Base-by-base conservation (phyloP, 2,888 invertebrate species). In the Atrina japonica region DNA sequence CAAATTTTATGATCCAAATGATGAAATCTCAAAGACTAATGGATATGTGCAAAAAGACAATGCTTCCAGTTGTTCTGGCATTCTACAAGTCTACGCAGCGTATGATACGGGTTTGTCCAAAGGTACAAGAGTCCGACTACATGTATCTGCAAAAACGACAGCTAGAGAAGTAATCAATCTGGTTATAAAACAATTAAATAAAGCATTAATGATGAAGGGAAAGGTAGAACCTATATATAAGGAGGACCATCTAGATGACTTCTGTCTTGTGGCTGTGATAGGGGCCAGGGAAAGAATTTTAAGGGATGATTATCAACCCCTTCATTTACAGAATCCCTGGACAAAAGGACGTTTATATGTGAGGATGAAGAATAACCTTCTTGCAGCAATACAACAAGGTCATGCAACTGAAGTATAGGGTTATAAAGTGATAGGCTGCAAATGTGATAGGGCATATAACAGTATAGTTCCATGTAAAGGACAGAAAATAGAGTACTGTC, bases 251-350 rank as follows among this genome's bases (percentile, higher is more conserved):
- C 91, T 97, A 71, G 94, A 94, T 73, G 96, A 96, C 88, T 98
- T 97, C 91, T 98, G 97, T 89, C 93, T 98, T 53, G 98, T 98
- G 2, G 97, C 97, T 0, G 97, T 98, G 30, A 97, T 98, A 69
- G 98, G 98, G 0, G 97, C 97, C 0, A 92, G 98, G 40, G 98
- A 99, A 88, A 93, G 98, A 70, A 97, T 98, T 86, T 93, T 99
- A 6, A 92, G 97, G 3, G 97, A 98, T 87, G 98, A 98, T 89
- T 98, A 97, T 89, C 95, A 96, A 85, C 97, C 97, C 0, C 92
- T 99, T 23, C 95, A 96, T 83, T 92, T 99, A 65, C 97, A 98
- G 90, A 97, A 97, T 90, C 98, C 98, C 0, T 98, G 98, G 98
- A 94, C 96, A 76, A 96, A 96, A 88, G 98, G 98, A 0, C 93